Base-by-base conservation (phyloP, 2,797 vertebrate species). In the Melanotaenia trifasciata region DNA sequence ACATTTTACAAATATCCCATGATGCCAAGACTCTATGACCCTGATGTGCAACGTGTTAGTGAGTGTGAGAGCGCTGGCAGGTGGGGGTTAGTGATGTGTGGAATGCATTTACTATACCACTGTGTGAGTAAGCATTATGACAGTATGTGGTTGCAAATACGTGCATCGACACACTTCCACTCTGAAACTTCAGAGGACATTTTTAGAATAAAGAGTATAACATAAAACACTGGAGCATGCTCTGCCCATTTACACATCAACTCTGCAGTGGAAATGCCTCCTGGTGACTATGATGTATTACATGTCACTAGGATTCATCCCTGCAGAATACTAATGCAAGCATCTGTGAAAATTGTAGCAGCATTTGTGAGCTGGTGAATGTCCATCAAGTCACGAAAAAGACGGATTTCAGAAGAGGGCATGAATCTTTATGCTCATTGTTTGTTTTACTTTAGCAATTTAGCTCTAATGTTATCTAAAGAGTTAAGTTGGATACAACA, bases 221-320 rank as follows among this genome's bases (percentile, higher is more conserved):
- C 33, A 54, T 82, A 83, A 90, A 91, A 90, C 90, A 91, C n/a
- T 70, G 77, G 81, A 92, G 91, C 90, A 89, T 87, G 84, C 67
- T 81, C 83, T 84, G 73, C 76, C 72, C 83, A 89, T 92, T 92
- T 91, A 87, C 82, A 87, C 80, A 81, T 91, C 87, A 92, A 86
- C 83, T 82, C 85, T 84, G 89, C 80, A 76, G 83, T 88, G 76
- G 84, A 90, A 89, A 89, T 90, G 90, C 84, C 87, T 93, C 88
- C 89, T 90, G 89, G 87, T 93, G 93, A 93, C 90, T 91, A 87
- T 94, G 93, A 95, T 95, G 91, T 94, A 94, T 95, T 89, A 72
- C 90, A 90, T 93, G 92, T 93, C 93, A 94, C 86, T 22, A 70
- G 73, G 76, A 86, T 74, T 76, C 81, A 82, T 92, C 91, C 90